phyloP scores from a whole-genome alignment of 2,797 vertebrate genomes.

The Chloroceryle inda region DNA sequence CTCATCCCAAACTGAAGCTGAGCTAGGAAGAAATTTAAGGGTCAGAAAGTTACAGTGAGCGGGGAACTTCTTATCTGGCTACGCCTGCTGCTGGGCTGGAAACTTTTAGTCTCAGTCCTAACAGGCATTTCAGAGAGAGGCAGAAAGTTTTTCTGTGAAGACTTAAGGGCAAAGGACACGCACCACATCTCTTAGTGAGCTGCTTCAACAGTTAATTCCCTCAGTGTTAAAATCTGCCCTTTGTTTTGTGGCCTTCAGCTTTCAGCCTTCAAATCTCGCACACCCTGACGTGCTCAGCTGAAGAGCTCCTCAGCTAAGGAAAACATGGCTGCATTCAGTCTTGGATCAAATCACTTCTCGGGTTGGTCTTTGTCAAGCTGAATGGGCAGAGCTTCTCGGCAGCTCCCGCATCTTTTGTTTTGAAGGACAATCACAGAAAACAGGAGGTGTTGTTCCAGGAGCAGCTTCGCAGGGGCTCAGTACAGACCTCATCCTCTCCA shows the following conservation, averaged over 20 bases:
- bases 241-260: slow-evolving; percentile 20
- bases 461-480: not conserved
- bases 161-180: not conserved
- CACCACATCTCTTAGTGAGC: not conserved
- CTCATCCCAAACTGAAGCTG: not conserved
- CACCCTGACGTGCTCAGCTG: not conserved
- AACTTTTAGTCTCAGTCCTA: not conserved
- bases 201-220: slow-evolving; percentile 18
- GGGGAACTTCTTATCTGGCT: not conserved
- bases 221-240: not conserved
- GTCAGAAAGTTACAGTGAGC: not conserved
- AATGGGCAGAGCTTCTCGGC: not conserved
- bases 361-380: not conserved
- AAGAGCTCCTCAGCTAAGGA: slow-evolving; percentile 34
- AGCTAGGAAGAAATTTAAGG: not conserved
- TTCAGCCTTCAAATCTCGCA: not conserved
- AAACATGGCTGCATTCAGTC: not conserved
- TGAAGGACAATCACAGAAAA: not conserved
- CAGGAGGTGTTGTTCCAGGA: not conserved
- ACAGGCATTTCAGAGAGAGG: not conserved
- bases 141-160: not conserved
- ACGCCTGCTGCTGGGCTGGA: not conserved
- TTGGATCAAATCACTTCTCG: not conserved
- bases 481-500: not conserved
- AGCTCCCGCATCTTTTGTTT: not conserved